These are phyloP conservation scores for Lithophane semibrunnea DNA, from an alignment of 2,888 invertebrate genomes.

Conservation along the genomic window DNA sequence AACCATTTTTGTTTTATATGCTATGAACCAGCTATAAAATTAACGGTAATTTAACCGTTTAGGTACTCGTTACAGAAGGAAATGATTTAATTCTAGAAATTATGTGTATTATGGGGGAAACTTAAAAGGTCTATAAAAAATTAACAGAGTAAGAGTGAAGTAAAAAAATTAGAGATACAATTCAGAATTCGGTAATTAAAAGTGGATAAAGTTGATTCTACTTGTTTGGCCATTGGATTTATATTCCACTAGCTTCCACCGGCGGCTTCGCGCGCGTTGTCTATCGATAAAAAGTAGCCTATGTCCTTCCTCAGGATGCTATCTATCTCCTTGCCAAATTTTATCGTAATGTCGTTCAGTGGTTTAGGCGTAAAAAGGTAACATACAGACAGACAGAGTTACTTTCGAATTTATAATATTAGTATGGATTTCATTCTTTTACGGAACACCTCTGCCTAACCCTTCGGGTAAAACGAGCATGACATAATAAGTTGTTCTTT, in stretches of 20 bases:
- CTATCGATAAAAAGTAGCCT: no score
- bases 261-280: no score
- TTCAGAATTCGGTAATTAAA: neutral
- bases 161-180: no score
- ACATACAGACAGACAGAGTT: no score
- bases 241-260: neutral
- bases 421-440: neutral
- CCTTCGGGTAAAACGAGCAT: no score
- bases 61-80: neutral
- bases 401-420: no score
- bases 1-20: slow-evolving; percentile 34
- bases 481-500: neutral
- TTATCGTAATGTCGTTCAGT: no score
- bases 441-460: neutral
- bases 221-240: neutral
- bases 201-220: neutral
- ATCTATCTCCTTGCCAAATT: no score
- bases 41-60: neutral
- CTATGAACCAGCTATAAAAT: slow-evolving; percentile 18
- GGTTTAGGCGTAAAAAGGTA: no score
- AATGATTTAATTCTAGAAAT: slow-evolving; percentile 30
- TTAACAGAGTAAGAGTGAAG: no score
- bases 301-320: no score
- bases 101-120: neutral
- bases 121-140: neutral